These are phyloP conservation scores for Zhuqinia jingwanae DNA, from an alignment of 2,888 invertebrate genomes.

Conservation along the genomic window DNA sequence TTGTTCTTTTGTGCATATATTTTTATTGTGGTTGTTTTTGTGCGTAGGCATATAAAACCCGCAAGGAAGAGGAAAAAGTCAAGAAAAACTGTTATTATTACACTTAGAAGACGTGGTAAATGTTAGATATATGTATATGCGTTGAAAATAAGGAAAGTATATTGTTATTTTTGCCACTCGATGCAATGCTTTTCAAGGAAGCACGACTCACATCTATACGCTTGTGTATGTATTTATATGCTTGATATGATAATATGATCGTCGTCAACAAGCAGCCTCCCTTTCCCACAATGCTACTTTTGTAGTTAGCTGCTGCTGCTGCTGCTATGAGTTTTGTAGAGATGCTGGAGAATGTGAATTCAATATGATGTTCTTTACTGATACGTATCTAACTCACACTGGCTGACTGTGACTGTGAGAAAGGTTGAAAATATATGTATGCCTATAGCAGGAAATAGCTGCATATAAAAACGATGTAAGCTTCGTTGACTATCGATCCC, in stretches of 20 bases:
- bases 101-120: neutral
- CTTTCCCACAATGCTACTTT: conserved; percentile 2
- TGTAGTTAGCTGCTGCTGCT: too few species aligned
- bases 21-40: too few species aligned
- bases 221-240: too few species aligned
- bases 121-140: too few species aligned
- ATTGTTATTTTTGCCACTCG: too few species aligned
- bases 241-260: neutral
- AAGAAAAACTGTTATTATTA: neutral
- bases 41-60: neutral
- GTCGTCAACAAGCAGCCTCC: neutral
- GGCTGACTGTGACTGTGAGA: neutral
- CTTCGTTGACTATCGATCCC: conserved; percentile 56
- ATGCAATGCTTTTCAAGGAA: too few species aligned
- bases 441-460: neutral
- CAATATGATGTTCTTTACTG: conserved; percentile 13
- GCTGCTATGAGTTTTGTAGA: too few species aligned
- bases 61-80: conserved; percentile 29
- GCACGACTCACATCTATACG: too few species aligned
- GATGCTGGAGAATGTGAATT: neutral
- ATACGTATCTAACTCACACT: conserved; percentile 18
- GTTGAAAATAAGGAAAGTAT: too few species aligned
- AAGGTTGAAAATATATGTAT: neutral
- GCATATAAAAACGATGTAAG: conserved; percentile 20
- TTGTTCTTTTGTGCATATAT: too few species aligned